Conservation (phyloP, 2,888 invertebrate genomes). For the Ischnura elegans region DNA sequence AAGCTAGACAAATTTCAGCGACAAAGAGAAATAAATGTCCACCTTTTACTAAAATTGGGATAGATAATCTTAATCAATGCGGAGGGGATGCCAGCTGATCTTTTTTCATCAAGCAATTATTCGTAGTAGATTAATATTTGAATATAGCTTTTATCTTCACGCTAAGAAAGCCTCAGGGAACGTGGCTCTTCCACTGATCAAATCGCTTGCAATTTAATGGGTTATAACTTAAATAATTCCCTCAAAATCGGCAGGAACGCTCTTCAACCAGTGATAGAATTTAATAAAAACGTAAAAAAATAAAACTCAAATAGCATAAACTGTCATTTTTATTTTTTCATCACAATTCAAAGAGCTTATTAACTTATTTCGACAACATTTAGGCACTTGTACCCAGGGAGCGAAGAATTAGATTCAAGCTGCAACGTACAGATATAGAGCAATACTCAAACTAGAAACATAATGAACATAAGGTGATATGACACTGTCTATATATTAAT, state of each 20-base stretch:
- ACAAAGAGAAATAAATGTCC: neutral
- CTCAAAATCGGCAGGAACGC: neutral
- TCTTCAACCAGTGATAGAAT: neutral
- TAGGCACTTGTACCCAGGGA: no score
- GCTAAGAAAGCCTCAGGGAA: neutral
- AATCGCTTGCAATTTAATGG: neutral
- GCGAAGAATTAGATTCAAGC: neutral
- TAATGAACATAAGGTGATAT: no score
- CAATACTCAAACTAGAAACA: no score
- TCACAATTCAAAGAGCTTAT: no score
- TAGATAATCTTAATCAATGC: neutral
- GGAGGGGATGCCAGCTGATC: neutral
- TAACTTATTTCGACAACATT: no score
- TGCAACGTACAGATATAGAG: no score
- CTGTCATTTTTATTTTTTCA: neutral
- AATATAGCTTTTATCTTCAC: neutral
- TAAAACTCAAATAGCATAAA: neutral
- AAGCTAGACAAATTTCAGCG: neutral
- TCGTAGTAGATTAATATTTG: neutral
- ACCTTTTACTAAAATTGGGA: neutral
- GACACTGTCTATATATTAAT: no score
- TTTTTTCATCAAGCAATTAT: neutral
- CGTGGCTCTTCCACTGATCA: neutral
- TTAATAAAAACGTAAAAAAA: neutral
- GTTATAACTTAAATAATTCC: neutral